phyloP scores from a whole-genome alignment of 2,888 invertebrate species.

The Baronia brevicornis region DNA sequence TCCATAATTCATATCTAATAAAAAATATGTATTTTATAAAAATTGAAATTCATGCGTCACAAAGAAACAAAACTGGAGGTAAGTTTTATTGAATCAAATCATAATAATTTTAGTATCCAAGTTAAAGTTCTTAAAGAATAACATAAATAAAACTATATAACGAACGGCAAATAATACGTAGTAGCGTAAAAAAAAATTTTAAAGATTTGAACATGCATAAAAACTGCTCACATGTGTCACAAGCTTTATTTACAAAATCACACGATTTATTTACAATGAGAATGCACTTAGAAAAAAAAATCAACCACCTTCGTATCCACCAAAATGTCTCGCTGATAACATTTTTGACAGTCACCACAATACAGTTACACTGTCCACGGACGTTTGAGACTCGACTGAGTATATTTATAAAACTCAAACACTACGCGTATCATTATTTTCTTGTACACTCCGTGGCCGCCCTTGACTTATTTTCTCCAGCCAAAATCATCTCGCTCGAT shows the following conservation, averaged over 20 bases:
- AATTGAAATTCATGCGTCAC: too few species aligned
- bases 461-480: conserved; percentile 55
- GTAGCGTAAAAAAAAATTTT: too few species aligned
- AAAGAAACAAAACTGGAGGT: too few species aligned
- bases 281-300: conserved; percentile 11
- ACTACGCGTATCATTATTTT: conserved; percentile 65
- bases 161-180: too few species aligned
- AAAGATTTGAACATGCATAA: conserved; percentile 4
- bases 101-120: too few species aligned
- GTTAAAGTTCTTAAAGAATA: too few species aligned
- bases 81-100: too few species aligned
- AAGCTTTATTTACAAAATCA: conserved; percentile 7
- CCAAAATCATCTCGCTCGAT: conserved; percentile 16
- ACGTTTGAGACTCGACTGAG: conserved; percentile 47
- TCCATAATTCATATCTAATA: too few species aligned
- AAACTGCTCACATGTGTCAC: conserved; percentile 2
- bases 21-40: too few species aligned
- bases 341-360: conserved; percentile 16
- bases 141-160: too few species aligned
- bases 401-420: conserved; percentile 62
- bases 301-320: conserved; percentile 23
- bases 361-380: conserved; percentile 23
- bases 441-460: conserved; percentile 41
- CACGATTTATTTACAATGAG: conserved; percentile 3
- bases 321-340: conserved; percentile 8